phyloP scores from a whole-genome alignment of 2,797 vertebrate species.

The Gallinago nigripennis region DNA sequence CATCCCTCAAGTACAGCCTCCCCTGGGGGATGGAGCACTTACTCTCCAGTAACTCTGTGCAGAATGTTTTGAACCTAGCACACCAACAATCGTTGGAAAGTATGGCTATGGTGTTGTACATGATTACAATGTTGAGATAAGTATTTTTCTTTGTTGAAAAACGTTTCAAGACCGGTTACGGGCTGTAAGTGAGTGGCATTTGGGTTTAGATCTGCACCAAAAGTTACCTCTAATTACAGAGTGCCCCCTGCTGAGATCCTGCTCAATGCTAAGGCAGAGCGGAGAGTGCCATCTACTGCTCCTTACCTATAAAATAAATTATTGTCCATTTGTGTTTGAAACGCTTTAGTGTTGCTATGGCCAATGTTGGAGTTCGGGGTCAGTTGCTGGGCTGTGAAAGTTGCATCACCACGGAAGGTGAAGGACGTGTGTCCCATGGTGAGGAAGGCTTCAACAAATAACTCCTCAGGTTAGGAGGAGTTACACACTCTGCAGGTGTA shows the following conservation, averaged over 20 bases:
- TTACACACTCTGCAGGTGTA: background rate
- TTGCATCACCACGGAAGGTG: rapidly evolving
- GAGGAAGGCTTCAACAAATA: background rate
- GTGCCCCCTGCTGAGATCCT: slow-evolving; percentile 38
- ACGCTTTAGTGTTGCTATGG: background rate
- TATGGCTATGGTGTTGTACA: background rate
- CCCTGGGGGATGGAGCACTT: background rate
- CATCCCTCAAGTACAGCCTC: background rate
- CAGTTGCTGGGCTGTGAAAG: background rate
- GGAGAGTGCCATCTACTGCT: slow-evolving; percentile 65
- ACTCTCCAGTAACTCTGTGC: background rate
- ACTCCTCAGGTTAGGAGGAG: background rate
- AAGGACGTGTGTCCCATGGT: rapidly evolving
- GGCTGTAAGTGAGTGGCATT: background rate
- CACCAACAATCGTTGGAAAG: rapidly evolving
- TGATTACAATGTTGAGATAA: background rate
- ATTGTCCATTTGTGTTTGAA: background rate
- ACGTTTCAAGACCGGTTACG: rapidly evolving
- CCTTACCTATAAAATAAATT: background rate
- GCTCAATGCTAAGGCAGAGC: background rate
- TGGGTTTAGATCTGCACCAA: background rate
- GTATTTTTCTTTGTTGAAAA: background rate
- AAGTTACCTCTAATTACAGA: background rate
- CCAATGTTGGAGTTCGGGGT: background rate
- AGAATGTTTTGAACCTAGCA: background rate